Evolutionary conservation across 2,113 vertebrate genomes (phyloP).

Genomic region (Agelaius tricolor): DNA sequence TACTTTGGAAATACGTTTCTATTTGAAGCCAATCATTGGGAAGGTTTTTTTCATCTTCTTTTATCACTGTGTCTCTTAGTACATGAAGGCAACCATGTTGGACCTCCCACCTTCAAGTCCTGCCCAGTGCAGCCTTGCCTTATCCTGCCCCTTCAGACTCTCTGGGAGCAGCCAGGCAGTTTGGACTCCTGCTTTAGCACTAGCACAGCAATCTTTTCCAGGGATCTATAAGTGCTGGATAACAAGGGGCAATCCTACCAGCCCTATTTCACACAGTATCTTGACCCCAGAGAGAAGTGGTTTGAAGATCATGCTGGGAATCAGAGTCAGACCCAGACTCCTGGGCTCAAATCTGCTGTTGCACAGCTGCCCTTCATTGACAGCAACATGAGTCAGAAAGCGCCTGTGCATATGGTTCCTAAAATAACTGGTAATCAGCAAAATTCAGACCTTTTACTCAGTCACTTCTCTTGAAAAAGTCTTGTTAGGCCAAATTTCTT

Average conservation of each 20-base stretch:
- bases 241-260: neutral
- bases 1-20: neutral
- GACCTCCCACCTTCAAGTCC: neutral
- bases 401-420: conserved; percentile 28
- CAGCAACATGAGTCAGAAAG: conserved; percentile 59
- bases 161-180: neutral
- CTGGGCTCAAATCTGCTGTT: neutral
- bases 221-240: neutral
- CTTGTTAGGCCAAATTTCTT: conserved; percentile 1
- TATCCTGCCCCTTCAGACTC: neutral
- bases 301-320: neutral
- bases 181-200: neutral
- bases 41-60: neutral
- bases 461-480: conserved; percentile 20
- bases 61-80: neutral
- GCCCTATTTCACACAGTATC: neutral
- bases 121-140: neutral
- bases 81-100: neutral
- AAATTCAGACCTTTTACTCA: conserved; percentile 49
- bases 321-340: neutral
- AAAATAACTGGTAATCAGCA: conserved; percentile 67
- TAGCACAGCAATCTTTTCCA: neutral
- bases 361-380: conserved; percentile 59
- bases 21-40: neutral
- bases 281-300: neutral